Conservation (phyloP, 2,797 vertebrate genomes). For the Antrozous pallidus region DNA sequence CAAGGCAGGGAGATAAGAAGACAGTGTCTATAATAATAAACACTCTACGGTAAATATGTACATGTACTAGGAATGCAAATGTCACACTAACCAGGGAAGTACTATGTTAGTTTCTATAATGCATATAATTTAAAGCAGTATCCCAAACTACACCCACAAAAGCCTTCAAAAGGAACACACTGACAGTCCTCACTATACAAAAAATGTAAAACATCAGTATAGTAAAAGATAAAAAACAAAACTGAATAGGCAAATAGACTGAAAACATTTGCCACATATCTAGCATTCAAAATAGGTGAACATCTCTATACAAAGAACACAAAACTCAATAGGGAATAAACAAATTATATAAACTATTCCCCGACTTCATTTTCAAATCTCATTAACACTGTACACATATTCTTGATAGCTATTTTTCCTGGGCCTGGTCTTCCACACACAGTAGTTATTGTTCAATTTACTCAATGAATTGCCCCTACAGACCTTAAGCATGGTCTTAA, state of each 20-base stretch:
- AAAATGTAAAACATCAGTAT: background rate
- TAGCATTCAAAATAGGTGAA: background rate
- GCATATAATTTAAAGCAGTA: background rate
- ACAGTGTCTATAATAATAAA: background rate
- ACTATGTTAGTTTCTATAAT: background rate
- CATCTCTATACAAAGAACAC: background rate
- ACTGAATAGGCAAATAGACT: background rate
- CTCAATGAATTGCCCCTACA: background rate
- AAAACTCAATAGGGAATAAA: background rate
- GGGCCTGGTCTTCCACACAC: background rate
- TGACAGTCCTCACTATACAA: background rate
- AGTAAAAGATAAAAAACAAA: constrained; percentile 9
- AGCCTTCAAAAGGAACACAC: background rate
- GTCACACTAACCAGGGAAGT: background rate
- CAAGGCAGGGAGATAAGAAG: background rate
- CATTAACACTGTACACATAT: background rate
- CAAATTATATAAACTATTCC: background rate
- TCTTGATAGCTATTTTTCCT: background rate
- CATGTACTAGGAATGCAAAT: background rate
- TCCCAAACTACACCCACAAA: background rate
- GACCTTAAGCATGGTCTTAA: background rate
- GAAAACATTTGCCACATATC: background rate
- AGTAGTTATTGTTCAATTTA: background rate
- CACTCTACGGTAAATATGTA: background rate
- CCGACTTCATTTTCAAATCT: background rate